Base-by-base conservation (phyloP, 2,797 vertebrate genomes). In the Premnoplex brunnescens region DNA sequence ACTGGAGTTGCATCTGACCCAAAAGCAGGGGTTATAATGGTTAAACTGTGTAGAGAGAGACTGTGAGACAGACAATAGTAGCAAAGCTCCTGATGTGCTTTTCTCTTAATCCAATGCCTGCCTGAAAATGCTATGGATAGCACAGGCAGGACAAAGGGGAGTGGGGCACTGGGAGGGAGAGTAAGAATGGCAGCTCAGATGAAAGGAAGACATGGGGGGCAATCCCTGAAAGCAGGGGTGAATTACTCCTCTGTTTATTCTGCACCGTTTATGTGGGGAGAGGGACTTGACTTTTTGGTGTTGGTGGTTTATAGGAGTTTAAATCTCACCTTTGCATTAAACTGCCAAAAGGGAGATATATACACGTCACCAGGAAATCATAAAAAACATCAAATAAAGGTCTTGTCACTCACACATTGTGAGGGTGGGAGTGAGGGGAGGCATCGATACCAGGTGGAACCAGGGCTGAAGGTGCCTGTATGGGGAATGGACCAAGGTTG, bases 261-360 rank as follows among this genome's bases (percentile, higher is more conserved):
- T 91, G 54, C 1, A 2, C 71, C 1, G 0, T 95, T 96, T 96
- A 93, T 66, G 44, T 36, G 46, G 74, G 68, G 44, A 90, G 64
- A 91, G 91, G 85, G 92, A 91, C 73, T 94, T 66, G 3, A 12
- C 78, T 80, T 82, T 13, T 44, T 91, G 72, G 63, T 71, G 62
- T 39, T 78, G 71, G 67, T 90, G 71, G 74, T 95, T 95, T 97
- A 87, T 64, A 84, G 89, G 80, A 62, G 56, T 44, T 79, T 52
- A 55, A n/a, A 77, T 94, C 82, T 92, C 93, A 78, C 88, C 62
- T 91, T 85, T 80, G 88, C 77, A 58, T 68, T 93, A 63, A 96
- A 78, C 49, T 51, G 84, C 84, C 89, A 46, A 37, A 54, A 86
- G 77, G 92, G 91, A 96, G 74, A 66, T 18, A 16, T 80, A 63